A percentile compares a stretch with the other conserved stretches of the same genome.
phyloP scores from a whole-genome alignment of 2,888 invertebrate species.

The Lottia scabra region DNA sequence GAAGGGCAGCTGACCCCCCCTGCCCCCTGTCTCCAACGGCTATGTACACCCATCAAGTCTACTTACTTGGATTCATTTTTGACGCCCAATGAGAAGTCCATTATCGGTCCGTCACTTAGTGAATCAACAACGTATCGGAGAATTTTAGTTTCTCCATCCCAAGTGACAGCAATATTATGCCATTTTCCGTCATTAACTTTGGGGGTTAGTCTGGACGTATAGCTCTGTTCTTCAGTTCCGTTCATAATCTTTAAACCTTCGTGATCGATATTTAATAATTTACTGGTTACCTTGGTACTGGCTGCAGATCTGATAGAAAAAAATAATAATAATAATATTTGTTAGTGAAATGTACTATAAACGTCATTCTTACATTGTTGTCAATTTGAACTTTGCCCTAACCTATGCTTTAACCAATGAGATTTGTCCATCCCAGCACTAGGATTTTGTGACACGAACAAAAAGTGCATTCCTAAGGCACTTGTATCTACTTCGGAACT shows the following conservation, averaged over 20 bases:
- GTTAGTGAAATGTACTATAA: no score
- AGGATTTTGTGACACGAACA: no score
- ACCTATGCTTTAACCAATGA: no score
- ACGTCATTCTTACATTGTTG: no score
- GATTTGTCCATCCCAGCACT: no score
- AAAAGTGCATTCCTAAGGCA: no score
- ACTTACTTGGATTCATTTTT: slow-evolving; percentile 1
- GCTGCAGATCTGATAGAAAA: neutral
- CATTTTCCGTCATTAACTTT: slow-evolving; percentile 49
- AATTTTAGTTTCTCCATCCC: slow-evolving; percentile 31
- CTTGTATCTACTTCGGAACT: no score
- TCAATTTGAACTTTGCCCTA: no score
- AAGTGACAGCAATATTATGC: slow-evolving; percentile 47
- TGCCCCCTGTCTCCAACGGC: no score
- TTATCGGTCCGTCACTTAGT: slow-evolving; percentile 21
- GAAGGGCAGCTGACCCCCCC: no score
- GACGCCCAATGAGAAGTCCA: slow-evolving; percentile 13
- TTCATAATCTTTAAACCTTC: slow-evolving; percentile 33
- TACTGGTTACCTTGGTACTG: slow-evolving; percentile 1
- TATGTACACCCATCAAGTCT: no score
- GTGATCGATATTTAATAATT: slow-evolving; percentile 40
- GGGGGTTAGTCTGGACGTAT: neutral
- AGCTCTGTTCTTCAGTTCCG: neutral
- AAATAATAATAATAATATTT: no score
- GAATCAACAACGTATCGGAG: slow-evolving; percentile 40